A percentile compares a stretch with the other conserved stretches of the same genome.
Evolutionary conservation across 30 jellyfish, hydroid and myxozoan species (phyloP).

Genomic region (Chironex yamaguchii): DNA sequence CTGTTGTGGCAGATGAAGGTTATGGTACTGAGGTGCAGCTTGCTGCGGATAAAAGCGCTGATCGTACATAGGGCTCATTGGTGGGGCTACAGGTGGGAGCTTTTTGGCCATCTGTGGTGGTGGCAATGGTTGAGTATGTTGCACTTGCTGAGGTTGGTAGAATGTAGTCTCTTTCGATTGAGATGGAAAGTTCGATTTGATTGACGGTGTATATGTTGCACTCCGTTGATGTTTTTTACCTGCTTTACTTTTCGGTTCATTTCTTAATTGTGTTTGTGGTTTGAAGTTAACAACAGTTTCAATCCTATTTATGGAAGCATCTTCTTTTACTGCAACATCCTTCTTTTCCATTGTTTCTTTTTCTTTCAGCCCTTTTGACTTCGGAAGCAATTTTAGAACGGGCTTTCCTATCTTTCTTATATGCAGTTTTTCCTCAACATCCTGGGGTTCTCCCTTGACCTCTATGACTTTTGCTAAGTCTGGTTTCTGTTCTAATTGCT

Average conservation of each 20-base stretch:
- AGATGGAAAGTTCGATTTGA: background rate
- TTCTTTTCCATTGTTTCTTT: background rate
- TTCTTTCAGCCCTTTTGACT: background rate
- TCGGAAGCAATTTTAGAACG: background rate
- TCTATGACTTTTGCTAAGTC: slow-evolving; percentile 24
- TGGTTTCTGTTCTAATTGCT: slow-evolving; percentile 22
- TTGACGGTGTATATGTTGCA: slow-evolving; percentile 67
- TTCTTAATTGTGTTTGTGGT: slow-evolving; percentile 1
- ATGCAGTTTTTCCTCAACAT: slow-evolving; percentile 3
- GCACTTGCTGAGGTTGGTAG: background rate
- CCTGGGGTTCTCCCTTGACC: slow-evolving; percentile 23
- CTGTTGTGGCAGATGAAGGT: slow-evolving; percentile 1
- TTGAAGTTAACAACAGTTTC: background rate
- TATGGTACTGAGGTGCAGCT: background rate
- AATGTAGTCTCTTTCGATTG: background rate
- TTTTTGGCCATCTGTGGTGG: slow-evolving; percentile 9
- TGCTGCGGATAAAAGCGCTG: slow-evolving; percentile 39
- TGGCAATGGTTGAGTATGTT: background rate
- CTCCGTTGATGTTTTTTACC: slow-evolving; percentile 46
- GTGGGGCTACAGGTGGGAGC: background rate
- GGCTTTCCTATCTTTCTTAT: slow-evolving; percentile 1
- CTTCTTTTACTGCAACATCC: background rate
- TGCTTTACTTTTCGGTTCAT: background rate
- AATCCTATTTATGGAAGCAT: background rate
- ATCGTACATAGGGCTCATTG: background rate